A percentile compares a stretch with the other conserved stretches of the same genome.
phyloP scores from a whole-genome alignment of 1,140 invertebrate genomes.

The Coenobita brevimanus region DNA sequence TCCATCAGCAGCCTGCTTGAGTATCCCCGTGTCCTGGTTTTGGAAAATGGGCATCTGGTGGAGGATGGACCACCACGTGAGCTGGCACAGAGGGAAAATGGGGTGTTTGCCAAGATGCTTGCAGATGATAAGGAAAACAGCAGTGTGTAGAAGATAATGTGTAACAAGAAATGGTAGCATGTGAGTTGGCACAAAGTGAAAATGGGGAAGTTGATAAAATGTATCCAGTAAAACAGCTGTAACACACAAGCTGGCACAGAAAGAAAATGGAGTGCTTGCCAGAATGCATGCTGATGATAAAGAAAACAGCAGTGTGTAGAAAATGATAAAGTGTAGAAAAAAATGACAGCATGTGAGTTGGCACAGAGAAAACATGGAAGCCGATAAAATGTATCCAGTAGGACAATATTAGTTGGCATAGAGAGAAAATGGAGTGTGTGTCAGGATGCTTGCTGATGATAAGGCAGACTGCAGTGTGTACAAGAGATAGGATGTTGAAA shows the following conservation, averaged over 20 bases:
- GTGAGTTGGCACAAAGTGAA: too few relatives aligned
- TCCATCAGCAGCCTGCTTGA: constrained; percentile 33
- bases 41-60: constrained; percentile 78
- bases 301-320: neutral
- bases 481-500: too few relatives aligned
- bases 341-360: too few relatives aligned
- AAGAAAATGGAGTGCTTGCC: constrained; percentile 72
- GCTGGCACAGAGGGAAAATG: constrained; percentile 77
- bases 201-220: too few relatives aligned
- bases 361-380: too few relatives aligned
- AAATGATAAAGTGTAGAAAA: too few relatives aligned
- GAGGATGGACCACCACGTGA: constrained; percentile 84
- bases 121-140: constrained; percentile 32
- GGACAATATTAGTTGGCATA: constrained; percentile 78
- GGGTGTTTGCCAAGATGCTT: constrained; percentile 69
- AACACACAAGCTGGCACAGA: constrained; percentile 79
- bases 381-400: too few relatives aligned
- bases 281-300: constrained; percentile 56
- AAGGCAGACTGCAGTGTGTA: neutral
- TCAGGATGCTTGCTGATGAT: constrained; percentile 59
- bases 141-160: too few relatives aligned
- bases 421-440: constrained; percentile 72
- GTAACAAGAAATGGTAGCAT: too few relatives aligned
- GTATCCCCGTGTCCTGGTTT: constrained; percentile 70
- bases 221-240: too few relatives aligned